Conservation (phyloP, 2,113 vertebrate genomes). For the Puma concolor region DNA sequence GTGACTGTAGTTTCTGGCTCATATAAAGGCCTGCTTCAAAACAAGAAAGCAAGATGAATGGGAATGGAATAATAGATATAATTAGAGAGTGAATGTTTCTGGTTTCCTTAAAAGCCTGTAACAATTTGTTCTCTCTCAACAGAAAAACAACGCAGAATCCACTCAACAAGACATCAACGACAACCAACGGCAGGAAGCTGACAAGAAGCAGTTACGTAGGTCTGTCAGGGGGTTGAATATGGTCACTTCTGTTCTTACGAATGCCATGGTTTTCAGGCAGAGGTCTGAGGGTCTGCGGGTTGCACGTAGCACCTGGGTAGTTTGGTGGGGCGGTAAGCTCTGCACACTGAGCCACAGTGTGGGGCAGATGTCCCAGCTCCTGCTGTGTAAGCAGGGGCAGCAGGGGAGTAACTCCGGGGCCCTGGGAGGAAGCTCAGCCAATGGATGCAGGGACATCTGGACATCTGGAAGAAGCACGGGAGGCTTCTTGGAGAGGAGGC, state of each 20-base stretch:
- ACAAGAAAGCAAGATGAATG: conserved; percentile 46
- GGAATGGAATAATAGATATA: conserved; percentile 46
- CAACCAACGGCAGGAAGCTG: background rate
- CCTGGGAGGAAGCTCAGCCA: background rate
- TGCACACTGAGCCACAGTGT: background rate
- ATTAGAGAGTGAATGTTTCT: conserved; percentile 65
- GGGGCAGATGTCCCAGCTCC: background rate
- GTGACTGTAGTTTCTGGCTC: conserved; percentile 5
- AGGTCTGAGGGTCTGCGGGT: background rate
- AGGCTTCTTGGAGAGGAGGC: background rate
- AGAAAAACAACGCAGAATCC: background rate
- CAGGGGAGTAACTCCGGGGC: background rate
- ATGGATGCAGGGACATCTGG: background rate
- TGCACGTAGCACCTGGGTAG: accelerated
- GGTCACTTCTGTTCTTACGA: background rate
- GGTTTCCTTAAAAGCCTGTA: conserved; percentile 66
- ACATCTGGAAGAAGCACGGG: background rate
- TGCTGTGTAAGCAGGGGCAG: background rate
- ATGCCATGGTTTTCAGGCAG: background rate
- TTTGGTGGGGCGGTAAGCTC: background rate
- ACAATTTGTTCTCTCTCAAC: conserved; percentile 63
- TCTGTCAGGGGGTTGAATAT: background rate
- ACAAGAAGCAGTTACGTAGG: background rate
- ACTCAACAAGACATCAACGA: conserved; percentile 46
- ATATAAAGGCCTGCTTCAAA: conserved; percentile 7